Evolutionary conservation across 2,797 vertebrate genomes (phyloP), one percentile per base, ranked within the genome.

Genomic region (Scolopax rusticola): DNA sequence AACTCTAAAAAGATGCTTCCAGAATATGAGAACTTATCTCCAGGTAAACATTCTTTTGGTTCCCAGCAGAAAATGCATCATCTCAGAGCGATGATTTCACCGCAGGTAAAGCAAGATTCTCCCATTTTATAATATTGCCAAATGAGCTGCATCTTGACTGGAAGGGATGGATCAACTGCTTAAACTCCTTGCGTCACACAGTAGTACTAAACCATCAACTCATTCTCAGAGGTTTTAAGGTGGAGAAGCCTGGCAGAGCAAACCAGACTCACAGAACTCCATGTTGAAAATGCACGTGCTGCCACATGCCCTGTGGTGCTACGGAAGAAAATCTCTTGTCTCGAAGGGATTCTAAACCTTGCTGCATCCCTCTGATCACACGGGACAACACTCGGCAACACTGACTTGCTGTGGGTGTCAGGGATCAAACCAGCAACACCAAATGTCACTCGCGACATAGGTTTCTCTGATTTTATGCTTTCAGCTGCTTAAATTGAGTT

Each of bases 381-480:
- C 1, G 14, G 30, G 15, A 43, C 38, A 65, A 53, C 8, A 48
- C 8, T 30, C 38, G 6, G 14, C 60, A 81, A 59, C 25, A 57
- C 9, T 23, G 75, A 59, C 27, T 15, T 38, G 43, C 57, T 73
- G 15, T 30, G 32, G 9, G 15, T 15, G 8, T 38, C 40, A 30
- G 32, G 36, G 43, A 65, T 33, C 25, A 65, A 77, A 50, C 11
- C 28, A 47, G 53, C 32, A 75, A 75, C 27, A n/a, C 4, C 1
- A 3, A 56, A 9, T 54, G 54, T 5, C 70, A 59, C 15, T 36
- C 3, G 2, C 0, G 2, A 57, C 23, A 48, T 3, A 23, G 9
- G 4, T 32, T 82, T 54, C 38, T 61, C 56, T 4, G 6, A 40
- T 50, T 70, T 92, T 50, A 41, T 45, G 15, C 41, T 71, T 40